phyloP scores from a whole-genome alignment of 2,797 vertebrate genomes.

The Tiaroga cobitis region DNA sequence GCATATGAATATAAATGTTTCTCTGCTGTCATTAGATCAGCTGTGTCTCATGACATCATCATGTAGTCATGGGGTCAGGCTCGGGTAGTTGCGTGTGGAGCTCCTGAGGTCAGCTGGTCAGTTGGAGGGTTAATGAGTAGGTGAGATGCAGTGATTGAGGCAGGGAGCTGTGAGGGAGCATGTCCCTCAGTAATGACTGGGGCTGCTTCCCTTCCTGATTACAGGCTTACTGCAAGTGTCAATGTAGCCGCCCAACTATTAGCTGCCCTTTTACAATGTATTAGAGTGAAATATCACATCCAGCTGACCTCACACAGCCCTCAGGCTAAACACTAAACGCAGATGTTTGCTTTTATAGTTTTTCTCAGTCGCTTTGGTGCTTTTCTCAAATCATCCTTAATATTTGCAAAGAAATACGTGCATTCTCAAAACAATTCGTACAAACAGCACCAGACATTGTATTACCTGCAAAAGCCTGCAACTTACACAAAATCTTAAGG shows the following conservation, averaged over 20 bases:
- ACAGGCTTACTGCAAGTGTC: slow-evolving; percentile 42
- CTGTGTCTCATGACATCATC: slow-evolving; percentile 13
- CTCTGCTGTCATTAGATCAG: background rate
- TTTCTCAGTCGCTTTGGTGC: too few species aligned
- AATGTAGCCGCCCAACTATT: slow-evolving; percentile 36
- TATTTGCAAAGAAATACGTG: too few species aligned
- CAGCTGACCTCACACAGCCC: slow-evolving; percentile 26
- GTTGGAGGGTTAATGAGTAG: slow-evolving; percentile 47
- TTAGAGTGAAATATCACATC: slow-evolving; percentile 31
- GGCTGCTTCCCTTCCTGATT: slow-evolving; percentile 51
- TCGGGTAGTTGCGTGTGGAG: background rate
- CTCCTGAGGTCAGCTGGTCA: slow-evolving; percentile 34
- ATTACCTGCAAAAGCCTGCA: too few species aligned
- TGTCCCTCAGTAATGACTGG: slow-evolving; percentile 52
- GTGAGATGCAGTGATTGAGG: slow-evolving; percentile 37
- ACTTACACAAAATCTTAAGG: too few species aligned
- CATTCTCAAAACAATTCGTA: too few species aligned
- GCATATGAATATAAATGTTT: slow-evolving; percentile 13
- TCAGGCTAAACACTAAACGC: slow-evolving; percentile 15
- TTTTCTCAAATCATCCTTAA: too few species aligned
- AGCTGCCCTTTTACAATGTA: slow-evolving; percentile 31
- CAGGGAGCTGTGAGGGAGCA: slow-evolving; percentile 18
- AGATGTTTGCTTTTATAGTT: background rate
- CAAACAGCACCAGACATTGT: too few species aligned
- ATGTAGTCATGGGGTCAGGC: slow-evolving; percentile 22